Evolutionary conservation across 2,113 vertebrate genomes (phyloP).

Genomic region (Empidonax traillii): DNA sequence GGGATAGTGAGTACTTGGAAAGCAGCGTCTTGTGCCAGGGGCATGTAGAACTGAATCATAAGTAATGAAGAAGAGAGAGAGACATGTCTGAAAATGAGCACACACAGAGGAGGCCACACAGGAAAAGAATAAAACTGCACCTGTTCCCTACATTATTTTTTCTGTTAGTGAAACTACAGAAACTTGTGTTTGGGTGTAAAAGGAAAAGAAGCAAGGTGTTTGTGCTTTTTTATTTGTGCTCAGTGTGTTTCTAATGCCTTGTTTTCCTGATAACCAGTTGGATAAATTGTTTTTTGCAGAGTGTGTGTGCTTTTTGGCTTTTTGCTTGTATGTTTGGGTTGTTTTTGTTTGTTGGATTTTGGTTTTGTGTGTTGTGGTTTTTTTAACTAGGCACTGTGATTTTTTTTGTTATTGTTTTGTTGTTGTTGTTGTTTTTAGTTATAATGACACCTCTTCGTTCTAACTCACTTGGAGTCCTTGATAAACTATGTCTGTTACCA

Average conservation of each 20-base stretch:
- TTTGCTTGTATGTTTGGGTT: background rate
- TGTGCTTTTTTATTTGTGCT: background rate
- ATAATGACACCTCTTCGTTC: background rate
- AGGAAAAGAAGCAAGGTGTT: background rate
- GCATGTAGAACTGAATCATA: too few relatives aligned
- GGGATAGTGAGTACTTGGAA: background rate
- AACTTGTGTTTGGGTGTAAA: background rate
- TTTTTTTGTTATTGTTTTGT: too few relatives aligned
- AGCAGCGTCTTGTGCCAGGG: too few relatives aligned
- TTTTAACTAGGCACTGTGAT: too few relatives aligned
- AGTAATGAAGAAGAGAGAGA: too few relatives aligned
- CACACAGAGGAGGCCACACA: too few relatives aligned
- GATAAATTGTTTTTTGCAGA: background rate
- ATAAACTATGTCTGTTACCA: too few relatives aligned
- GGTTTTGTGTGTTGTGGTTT: background rate
- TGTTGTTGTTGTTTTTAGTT: background rate
- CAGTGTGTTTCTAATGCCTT: background rate
- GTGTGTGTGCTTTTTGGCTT: accelerated
- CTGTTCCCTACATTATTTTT: background rate
- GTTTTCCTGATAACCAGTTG: background rate
- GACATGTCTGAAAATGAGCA: too few relatives aligned
- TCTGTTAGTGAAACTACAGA: background rate
- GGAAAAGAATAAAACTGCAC: background rate
- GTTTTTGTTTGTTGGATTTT: background rate
- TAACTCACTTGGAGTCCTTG: background rate